Evolutionary conservation across 2,888 invertebrate genomes (phyloP), one percentile per base, ranked within the genome.

Genomic region (Amblyjoppa proteus): DNA sequence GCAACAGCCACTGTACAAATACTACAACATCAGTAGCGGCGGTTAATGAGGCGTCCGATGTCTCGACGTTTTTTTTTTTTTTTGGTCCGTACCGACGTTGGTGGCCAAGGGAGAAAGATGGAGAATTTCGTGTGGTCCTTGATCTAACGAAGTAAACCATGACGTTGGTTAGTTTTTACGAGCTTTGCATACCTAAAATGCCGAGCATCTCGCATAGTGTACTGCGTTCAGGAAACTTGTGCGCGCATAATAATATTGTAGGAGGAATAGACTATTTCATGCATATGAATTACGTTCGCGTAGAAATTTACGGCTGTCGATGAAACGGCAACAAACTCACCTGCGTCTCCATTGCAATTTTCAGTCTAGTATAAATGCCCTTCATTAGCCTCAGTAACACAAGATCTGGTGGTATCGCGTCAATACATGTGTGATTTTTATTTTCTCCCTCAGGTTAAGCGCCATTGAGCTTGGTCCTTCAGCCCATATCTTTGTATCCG

Each of bases 41-140:
- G 61, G 41, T 74, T 74, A 74, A 74, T 74, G 74, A 74, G 74
- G 74, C 74, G 61, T 74, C 74, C 61, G 41, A 58, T 41, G 56
- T 58, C 73, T 73, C 20, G 56, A 20, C 56, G n/a, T 53, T 71
- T 71, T 20, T 56, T 70, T 31, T n/a, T 51, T 64, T 64, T 31
- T 56, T 56, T n/a, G 16, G 61, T 5, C 13, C 31, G 64, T 64
- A 7, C 64, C 31, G n/a, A 49, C 13, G 49, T 11, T 56, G 25
- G 25, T 20, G 73, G 58, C 45, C 74, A 20, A 31, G 61, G 38
- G 56, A 16, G 31, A 64, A 64, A n/a, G n/a, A 71, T 49, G n/a
- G 56, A 56, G 58, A 41, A 38, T 73, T 73, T 16, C 25, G 25
- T 25, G 38, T 28, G 73, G 34, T 64, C 25, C 64, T 64, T 49